Conservation (phyloP, 2,797 vertebrate species). For the Chiroxiphia lanceolata region DNA sequence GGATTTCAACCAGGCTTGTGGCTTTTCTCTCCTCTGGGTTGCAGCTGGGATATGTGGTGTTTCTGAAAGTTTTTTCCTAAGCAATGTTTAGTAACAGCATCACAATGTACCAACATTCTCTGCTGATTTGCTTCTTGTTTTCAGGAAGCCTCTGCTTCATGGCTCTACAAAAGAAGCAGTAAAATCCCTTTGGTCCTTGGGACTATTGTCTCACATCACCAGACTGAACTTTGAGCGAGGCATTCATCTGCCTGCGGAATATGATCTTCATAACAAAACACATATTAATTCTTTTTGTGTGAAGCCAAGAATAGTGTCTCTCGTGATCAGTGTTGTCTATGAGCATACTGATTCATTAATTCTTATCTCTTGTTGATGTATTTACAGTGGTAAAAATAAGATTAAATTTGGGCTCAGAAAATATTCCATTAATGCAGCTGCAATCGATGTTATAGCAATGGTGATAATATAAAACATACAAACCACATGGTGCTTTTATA, state of each 20-base stretch:
- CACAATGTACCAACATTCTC: rapidly evolving
- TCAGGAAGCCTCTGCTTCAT: neutral
- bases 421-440: neutral
- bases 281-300: neutral
- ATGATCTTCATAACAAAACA: slow-evolving; percentile 9
- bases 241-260: neutral
- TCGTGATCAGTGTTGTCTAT: neutral
- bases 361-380: neutral
- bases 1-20: neutral
- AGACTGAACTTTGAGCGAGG: neutral
- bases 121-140: neutral
- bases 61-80: neutral
- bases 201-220: neutral
- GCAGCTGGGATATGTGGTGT: neutral
- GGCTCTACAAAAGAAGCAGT: neutral
- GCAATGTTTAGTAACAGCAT: neutral
- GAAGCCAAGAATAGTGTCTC: neutral
- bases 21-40: neutral
- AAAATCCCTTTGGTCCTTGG: slow-evolving; percentile 6
- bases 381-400: neutral
- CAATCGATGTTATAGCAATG: neutral
- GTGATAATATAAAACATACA: neutral
- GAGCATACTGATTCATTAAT: neutral
- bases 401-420: slow-evolving; percentile 8
- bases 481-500: neutral